Conservation (phyloP, 2,113 vertebrate genomes). For the Ceyx melanurus region DNA sequence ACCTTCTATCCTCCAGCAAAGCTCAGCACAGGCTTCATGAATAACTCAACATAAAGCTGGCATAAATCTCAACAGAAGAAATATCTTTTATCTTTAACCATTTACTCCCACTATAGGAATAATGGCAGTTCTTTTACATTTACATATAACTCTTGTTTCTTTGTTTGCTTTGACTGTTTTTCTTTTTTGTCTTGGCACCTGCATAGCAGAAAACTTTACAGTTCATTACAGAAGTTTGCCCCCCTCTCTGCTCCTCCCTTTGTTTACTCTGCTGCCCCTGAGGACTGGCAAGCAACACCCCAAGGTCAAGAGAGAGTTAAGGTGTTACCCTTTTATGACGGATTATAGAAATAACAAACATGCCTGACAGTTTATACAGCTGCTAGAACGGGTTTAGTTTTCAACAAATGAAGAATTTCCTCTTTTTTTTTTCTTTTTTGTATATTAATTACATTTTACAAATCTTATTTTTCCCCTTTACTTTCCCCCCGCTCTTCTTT, state of each 20-base stretch:
- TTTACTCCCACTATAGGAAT: constrained; percentile 80
- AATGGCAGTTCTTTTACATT: constrained; percentile 80
- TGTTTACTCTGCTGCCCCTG: constrained; percentile 42
- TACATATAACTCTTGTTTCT: constrained; percentile 72
- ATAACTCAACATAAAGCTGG: constrained; percentile 67
- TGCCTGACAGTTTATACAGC: constrained; percentile 82
- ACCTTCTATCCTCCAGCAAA: background rate
- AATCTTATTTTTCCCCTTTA: constrained; percentile 68
- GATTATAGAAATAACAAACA: constrained; percentile 92
- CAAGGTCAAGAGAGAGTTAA: constrained; percentile 70
- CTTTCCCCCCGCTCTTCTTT: constrained; percentile 17
- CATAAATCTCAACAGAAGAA: constrained; percentile 77
- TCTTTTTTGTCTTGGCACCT: constrained; percentile 78
- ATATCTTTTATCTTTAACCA: constrained; percentile 82
- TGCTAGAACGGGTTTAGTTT: constrained; percentile 71
- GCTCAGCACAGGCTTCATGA: constrained; percentile 25
- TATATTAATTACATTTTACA: constrained; percentile 95
- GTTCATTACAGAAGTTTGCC: constrained; percentile 59
- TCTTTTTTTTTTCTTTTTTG: constrained; percentile 67
- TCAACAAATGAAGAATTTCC: constrained; percentile 73
- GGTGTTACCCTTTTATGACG: constrained; percentile 82
- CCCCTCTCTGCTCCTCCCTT: constrained; percentile 35
- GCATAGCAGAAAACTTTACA: constrained; percentile 82
- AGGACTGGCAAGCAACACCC: constrained; percentile 64
- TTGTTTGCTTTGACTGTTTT: constrained; percentile 3